Evolutionary conservation across 2,888 invertebrate genomes (phyloP).

Genomic region (Opisthograptis luteolata): DNA sequence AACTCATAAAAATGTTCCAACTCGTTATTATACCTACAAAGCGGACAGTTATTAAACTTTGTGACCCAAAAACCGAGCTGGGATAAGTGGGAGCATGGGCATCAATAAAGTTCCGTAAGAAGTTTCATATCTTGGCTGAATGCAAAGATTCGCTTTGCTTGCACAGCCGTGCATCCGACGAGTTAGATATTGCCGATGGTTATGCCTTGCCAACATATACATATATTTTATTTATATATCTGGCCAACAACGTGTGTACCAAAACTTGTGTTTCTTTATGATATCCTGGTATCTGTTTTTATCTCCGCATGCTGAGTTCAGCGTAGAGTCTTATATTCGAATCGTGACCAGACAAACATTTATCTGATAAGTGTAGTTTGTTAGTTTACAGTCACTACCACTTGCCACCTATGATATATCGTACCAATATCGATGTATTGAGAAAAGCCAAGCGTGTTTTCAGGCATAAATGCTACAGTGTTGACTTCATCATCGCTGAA

Average conservation of each 20-base stretch:
- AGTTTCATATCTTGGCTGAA: conserved; percentile 66
- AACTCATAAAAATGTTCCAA: conserved; percentile 11
- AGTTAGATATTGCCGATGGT: conserved; percentile 35
- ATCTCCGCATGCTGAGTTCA: no score
- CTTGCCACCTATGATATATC: no score
- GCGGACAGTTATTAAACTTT: conserved; percentile 32
- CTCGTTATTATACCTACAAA: conserved; percentile 16
- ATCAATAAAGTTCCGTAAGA: conserved; percentile 56
- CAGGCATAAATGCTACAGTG: no score
- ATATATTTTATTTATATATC: conserved; percentile 8
- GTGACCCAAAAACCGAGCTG: conserved; percentile 45
- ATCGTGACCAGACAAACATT: no score
- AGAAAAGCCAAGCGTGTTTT: no score
- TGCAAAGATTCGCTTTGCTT: conserved; percentile 64
- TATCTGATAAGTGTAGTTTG: no score
- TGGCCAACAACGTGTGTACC: background rate
- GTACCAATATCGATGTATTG: no score
- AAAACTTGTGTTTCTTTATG: no score
- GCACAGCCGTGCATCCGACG: conserved; percentile 49
- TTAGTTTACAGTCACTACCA: no score
- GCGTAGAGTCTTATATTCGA: no score
- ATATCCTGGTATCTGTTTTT: no score
- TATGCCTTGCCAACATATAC: conserved; percentile 19
- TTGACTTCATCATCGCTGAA: no score
- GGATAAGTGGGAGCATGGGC: conserved; percentile 46